phyloP scores from a whole-genome alignment of 2,888 invertebrate species.

The Noctua janthe region DNA sequence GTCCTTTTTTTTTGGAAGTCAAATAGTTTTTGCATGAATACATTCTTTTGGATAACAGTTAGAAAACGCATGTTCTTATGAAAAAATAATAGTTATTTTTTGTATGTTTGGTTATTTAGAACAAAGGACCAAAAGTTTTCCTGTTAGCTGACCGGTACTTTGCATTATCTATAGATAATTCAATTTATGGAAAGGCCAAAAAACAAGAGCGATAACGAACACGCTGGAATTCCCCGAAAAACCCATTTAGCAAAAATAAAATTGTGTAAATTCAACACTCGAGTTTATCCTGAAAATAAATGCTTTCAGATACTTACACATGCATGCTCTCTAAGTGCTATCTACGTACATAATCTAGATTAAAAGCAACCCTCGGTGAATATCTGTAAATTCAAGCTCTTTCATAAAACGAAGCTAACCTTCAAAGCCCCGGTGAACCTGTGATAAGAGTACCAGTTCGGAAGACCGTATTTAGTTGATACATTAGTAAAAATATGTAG shows the following conservation, averaged over 20 bases:
- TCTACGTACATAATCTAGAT: constrained; percentile 24
- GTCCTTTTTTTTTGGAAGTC: constrained; percentile 5
- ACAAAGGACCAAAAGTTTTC: constrained; percentile 27
- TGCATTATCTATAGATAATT: constrained; percentile 50
- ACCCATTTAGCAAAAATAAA: constrained; percentile 23
- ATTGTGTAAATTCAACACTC: constrained; percentile 26
- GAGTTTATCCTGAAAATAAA: constrained; percentile 7
- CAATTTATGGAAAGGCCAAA: constrained; percentile 35
- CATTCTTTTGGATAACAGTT: constrained; percentile 7
- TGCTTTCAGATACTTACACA: constrained; percentile 8
- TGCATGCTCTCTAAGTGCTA: constrained; percentile 7
- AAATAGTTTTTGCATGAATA: constrained; percentile 6
- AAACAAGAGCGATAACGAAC: constrained; percentile 45
- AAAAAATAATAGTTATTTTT: background rate
- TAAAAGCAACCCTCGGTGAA: constrained; percentile 22
- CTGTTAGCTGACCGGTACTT: constrained; percentile 24
- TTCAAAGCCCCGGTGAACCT: constrained; percentile 6
- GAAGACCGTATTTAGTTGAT: constrained; percentile 45
- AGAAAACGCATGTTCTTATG: background rate
- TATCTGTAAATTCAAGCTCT: constrained; percentile 10
- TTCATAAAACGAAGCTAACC: constrained; percentile 20
- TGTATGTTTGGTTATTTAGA: background rate
- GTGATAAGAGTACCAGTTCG: constrained; percentile 16
- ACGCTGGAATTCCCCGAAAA: constrained; percentile 20
- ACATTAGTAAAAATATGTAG: constrained; percentile 58